Conservation (phyloP, 2,113 vertebrate genomes). For the Antigone vipio region DNA sequence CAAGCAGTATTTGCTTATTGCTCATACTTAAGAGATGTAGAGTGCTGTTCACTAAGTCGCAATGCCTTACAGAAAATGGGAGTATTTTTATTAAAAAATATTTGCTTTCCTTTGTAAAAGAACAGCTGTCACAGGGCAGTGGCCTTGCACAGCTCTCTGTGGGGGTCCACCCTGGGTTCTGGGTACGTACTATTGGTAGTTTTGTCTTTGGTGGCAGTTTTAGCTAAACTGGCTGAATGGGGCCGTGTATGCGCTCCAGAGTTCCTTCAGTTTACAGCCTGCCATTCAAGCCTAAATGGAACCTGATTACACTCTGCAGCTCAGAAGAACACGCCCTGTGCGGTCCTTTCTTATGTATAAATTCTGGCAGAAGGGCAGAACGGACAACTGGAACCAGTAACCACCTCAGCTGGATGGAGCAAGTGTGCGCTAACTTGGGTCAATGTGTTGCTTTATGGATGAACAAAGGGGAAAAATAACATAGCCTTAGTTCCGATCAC, state of each 20-base stretch:
- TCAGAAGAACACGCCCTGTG: background rate
- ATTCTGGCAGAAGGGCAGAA: background rate
- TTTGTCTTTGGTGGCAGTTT: background rate
- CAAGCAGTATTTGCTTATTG: background rate
- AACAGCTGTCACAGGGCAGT: background rate
- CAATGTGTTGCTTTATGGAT: background rate
- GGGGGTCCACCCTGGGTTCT: background rate
- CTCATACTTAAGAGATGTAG: background rate
- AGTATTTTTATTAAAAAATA: background rate
- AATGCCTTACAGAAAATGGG: background rate
- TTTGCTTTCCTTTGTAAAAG: background rate
- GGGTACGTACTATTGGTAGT: background rate
- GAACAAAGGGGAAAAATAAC: background rate
- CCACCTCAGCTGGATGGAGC: background rate
- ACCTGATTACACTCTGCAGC: background rate
- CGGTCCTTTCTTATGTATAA: background rate
- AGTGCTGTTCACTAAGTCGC: background rate
- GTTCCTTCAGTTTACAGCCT: background rate
- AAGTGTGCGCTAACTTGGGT: background rate
- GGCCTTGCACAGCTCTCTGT: background rate
- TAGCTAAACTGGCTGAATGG: background rate
- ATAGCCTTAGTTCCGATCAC: background rate
- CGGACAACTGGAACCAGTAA: background rate
- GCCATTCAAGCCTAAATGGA: background rate
- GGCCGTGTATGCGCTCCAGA: background rate